phyloP scores from a whole-genome alignment of 1,140 invertebrate species.

The Aphidius gifuensis region DNA sequence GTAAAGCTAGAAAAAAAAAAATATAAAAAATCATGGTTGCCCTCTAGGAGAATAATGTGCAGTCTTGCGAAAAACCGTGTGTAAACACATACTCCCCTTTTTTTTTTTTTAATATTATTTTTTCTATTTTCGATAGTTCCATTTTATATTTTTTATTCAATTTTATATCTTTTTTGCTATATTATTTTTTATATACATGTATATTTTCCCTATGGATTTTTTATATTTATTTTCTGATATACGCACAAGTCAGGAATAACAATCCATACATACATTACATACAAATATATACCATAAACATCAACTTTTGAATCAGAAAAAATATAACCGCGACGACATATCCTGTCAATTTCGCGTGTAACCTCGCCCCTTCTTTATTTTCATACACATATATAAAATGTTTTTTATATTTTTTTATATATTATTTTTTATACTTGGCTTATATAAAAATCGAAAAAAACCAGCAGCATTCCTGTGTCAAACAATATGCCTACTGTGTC shows the following conservation, averaged over 20 bases:
- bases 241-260: too few species aligned
- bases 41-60: conserved; percentile 26
- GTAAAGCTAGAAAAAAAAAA: too few species aligned
- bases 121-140: not conserved
- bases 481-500: conserved; percentile 1
- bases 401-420: too few species aligned
- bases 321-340: conserved; percentile 21
- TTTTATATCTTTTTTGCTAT: not conserved
- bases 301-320: not conserved
- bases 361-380: conserved; percentile 6
- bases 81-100: conserved; percentile 37
- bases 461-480: conserved; percentile 14
- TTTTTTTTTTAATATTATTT: conserved; percentile 1
- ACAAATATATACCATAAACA: too few species aligned
- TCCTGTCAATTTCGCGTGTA: conserved; percentile 37
- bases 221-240: too few species aligned
- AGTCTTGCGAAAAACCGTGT: conserved; percentile 43
- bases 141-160: conserved; percentile 6
- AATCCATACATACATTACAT: too few species aligned
- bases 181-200: conserved; percentile 13
- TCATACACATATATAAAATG: too few species aligned
- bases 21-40: conserved; percentile 25
- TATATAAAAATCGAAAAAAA: too few species aligned
- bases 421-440: too few species aligned
- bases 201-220: conserved; percentile 10